Percentiles rank a stretch among this genome's conserved stretches.
Evolutionary conservation across 2,113 vertebrate species (phyloP).

Genomic region (Pseudorhombus dupliciocellatus): DNA sequence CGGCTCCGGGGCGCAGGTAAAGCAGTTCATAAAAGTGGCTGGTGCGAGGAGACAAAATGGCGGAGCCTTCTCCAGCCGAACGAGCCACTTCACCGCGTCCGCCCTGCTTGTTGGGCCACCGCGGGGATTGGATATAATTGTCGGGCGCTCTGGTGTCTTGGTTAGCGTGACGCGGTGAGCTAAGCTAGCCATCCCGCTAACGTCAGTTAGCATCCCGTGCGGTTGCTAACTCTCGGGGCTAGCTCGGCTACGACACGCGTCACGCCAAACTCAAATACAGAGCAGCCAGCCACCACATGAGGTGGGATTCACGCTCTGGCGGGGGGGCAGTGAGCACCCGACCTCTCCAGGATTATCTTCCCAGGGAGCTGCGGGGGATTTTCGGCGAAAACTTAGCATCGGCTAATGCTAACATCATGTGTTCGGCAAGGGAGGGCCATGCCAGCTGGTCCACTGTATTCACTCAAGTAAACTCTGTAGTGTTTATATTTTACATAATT

Average conservation of each 20-base stretch:
- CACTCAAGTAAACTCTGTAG: no score
- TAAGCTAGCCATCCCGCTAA: neutral
- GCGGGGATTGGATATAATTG: no score
- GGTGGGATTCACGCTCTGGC: no score
- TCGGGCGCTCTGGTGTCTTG: neutral
- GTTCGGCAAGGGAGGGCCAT: no score
- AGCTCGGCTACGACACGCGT: conserved; percentile 47
- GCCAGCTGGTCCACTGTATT: no score
- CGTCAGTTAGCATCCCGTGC: neutral
- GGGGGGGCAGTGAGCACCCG: no score
- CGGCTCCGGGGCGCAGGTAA: conserved; percentile 68
- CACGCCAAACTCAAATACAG: conserved; percentile 24
- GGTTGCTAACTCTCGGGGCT: neutral
- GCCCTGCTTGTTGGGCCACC: no score
- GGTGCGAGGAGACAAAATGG: conserved; percentile 75
- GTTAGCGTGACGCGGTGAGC: neutral
- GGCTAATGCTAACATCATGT: neutral
- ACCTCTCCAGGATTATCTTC: no score
- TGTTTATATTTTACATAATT: no score
- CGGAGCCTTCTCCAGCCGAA: conserved; percentile 50
- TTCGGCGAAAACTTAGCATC: neutral
- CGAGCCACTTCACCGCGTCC: neutral
- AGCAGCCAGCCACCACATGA: neutral
- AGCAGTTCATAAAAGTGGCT: conserved; percentile 59
- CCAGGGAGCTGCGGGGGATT: neutral